Evolutionary conservation across 2,113 vertebrate genomes (phyloP).

Genomic region (Pseudolaguvia tuberculata): DNA sequence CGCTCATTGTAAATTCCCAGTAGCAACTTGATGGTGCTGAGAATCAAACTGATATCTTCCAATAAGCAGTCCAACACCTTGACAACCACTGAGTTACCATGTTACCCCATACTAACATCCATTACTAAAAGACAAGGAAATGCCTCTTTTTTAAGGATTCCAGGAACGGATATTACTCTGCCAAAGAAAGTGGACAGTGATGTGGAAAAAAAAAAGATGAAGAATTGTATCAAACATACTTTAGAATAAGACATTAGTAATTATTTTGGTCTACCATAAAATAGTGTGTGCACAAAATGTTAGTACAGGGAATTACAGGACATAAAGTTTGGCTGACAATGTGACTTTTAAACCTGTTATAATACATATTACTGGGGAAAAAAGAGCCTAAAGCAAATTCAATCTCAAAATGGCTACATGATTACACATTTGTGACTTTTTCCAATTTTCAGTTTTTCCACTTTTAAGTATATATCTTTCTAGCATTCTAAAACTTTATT

Average conservation of each 20-base stretch:
- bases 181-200: no score
- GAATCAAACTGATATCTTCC: no score
- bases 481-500: not conserved
- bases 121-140: no score
- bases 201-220: no score
- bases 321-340: not conserved
- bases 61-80: no score
- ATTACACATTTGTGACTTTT: not conserved
- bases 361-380: not conserved
- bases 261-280: not conserved
- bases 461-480: not conserved
- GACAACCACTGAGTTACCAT: no score
- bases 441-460: not conserved
- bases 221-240: no score
- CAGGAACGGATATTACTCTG: no score
- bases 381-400: not conserved
- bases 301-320: not conserved
- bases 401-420: not conserved
- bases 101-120: no score
- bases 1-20: no score
- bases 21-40: no score
- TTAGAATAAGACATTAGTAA: not conserved
- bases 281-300: not conserved
- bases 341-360: not conserved
- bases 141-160: no score